phyloP scores from a whole-genome alignment of 2,888 invertebrate genomes.

The Hirtodrosophila histrioides region DNA sequence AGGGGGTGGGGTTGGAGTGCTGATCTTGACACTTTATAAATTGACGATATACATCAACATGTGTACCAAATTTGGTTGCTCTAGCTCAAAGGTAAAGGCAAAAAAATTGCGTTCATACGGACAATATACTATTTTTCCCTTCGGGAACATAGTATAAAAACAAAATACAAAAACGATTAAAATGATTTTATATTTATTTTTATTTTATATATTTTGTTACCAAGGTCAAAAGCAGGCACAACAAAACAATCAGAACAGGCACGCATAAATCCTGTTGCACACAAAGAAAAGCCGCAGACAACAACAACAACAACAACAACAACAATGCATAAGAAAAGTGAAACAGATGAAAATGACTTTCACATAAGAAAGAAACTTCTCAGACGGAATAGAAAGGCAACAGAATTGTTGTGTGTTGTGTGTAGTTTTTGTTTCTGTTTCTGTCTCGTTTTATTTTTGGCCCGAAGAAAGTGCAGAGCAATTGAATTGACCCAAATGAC shows the following conservation, averaged over 20 bases:
- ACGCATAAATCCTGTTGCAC: slow-evolving; percentile 50
- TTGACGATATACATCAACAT: too few species aligned
- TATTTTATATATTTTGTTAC: slow-evolving; percentile 1
- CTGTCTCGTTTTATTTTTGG: slow-evolving; percentile 32
- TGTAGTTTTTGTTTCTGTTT: slow-evolving; percentile 13
- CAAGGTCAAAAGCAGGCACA: slow-evolving; percentile 70
- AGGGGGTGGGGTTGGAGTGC: too few species aligned
- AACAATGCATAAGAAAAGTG: slow-evolving; percentile 14
- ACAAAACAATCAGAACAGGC: slow-evolving; percentile 20
- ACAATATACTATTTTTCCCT: too few species aligned
- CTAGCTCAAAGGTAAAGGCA: too few species aligned
- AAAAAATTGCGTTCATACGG: too few species aligned
- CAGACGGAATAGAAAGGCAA: slow-evolving; percentile 55
- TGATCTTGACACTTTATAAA: too few species aligned
- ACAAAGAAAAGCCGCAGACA: slow-evolving; percentile 1
- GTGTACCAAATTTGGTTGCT: too few species aligned
- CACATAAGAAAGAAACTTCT: slow-evolving; percentile 60
- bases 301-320: slow-evolving; percentile 8
- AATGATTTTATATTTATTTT: slow-evolving; percentile 28
- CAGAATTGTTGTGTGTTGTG: slow-evolving; percentile 48
- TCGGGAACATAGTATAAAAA: too few species aligned
- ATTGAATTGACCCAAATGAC: slow-evolving; percentile 78
- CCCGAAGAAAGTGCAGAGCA: slow-evolving; percentile 70
- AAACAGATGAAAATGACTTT: slow-evolving; percentile 59
- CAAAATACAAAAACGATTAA: slow-evolving; percentile 13